Evolutionary conservation across 2,797 vertebrate species (phyloP), one percentile per base, ranked within the genome.

Genomic region (Babyrousa celebensis): DNA sequence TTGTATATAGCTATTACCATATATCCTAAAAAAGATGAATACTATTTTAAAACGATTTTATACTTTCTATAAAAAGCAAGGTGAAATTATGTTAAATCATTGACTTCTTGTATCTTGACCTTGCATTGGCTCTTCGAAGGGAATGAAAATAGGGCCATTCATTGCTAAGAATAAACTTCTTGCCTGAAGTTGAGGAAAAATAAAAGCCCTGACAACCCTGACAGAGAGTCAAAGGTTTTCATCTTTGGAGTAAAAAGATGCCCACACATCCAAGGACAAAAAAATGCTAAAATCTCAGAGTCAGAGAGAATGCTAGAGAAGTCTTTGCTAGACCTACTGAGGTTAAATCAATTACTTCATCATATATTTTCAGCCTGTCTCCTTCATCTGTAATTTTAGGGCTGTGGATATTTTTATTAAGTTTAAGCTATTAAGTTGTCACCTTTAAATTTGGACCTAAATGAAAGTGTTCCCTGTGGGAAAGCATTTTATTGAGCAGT

Each of bases 401-500:
- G n/a, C 20, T 75, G 1, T 32, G 29, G 9, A 32, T 52, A 17
- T 27, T 89, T 58, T 95, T 72, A 74, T 85, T 90, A 94, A 95
- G 77, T 80, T 95, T 84, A 72, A 89, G 20, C 29, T 92, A 15
- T 95, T 94, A 91, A 78, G 5, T 71, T 87, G 52, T 86, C 84
- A 90, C 43, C 25, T 96, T 95, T 80, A 82, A 89, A 21, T 67
- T 67, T 89, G 84, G 63, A 67, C 5, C 18, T 77, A 89, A 54
- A 67, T 72, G 85, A 96, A 94, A 89, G 21, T 82, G 48, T 89
- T 84, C 85, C 92, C 77, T 83, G 48, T 40, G 56, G 86, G 70
- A 27, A 94, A 95, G 43, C 80, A 48, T 54, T 95, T 85, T 83
- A 83, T 84, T 93, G 89, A 93, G 75, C 40, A 93, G 68, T 1